These are phyloP conservation scores for Automeris io DNA, from an alignment of 2,888 invertebrate genomes.

Conservation along the genomic window DNA sequence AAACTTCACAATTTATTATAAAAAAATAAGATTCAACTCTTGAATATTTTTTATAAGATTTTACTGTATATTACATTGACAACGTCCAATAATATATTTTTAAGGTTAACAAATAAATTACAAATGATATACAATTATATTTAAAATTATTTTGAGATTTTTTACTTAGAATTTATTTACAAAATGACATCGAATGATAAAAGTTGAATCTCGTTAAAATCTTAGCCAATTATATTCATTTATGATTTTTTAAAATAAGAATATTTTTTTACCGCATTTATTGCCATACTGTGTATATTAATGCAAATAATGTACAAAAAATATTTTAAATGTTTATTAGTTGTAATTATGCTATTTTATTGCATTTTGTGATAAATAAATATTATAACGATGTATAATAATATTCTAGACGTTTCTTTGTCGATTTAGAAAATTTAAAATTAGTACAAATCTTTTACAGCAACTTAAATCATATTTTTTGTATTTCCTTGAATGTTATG, in stretches of 20 bases:
- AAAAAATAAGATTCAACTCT: constrained; percentile 9
- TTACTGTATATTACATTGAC: constrained; percentile 42
- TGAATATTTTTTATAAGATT: constrained; percentile 19
- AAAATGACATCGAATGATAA: background rate
- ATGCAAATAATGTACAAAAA: constrained; percentile 39
- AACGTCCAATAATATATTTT: constrained; percentile 37
- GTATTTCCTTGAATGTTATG: no score
- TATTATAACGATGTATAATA: background rate
- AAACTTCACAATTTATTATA: constrained; percentile 8
- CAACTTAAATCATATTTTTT: background rate
- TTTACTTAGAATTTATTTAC: background rate
- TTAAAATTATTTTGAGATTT: constrained; percentile 7
- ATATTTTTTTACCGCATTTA: constrained; percentile 12
- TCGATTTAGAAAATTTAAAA: background rate
- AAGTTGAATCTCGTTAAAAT: constrained; percentile 28
- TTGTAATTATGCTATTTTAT: background rate
- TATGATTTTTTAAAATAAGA: background rate
- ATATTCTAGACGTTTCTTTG: background rate
- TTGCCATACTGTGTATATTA: constrained; percentile 41
- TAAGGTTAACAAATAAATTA: background rate
- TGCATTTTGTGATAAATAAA: background rate
- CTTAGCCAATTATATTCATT: constrained; percentile 33
- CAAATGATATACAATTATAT: background rate
- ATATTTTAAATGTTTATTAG: background rate
- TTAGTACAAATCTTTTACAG: background rate